These are phyloP conservation scores for Drosophila lacertosa DNA, from an alignment of 1,140 invertebrate species.

Conservation along the genomic window DNA sequence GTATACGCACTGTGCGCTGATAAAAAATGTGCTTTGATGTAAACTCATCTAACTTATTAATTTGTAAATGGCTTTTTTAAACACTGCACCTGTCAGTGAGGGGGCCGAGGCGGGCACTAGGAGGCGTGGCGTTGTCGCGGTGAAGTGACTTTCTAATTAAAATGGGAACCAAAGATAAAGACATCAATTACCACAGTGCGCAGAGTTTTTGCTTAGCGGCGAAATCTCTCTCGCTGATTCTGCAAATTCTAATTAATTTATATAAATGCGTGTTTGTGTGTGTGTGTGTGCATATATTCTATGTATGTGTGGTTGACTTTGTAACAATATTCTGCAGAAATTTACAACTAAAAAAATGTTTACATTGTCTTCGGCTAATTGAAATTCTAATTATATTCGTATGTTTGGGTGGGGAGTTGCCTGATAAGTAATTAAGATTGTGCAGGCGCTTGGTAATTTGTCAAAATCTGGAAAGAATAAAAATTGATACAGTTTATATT, in stretches of 20 bases:
- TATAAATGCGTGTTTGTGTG: not conserved
- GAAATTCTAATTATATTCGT: constrained; percentile 47
- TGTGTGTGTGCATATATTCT: not conserved
- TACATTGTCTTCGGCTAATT: constrained; percentile 46
- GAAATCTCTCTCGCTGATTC: constrained; percentile 44
- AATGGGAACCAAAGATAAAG: constrained; percentile 35
- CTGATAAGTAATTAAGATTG: constrained; percentile 33
- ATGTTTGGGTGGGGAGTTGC: not conserved
- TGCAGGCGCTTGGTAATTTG: constrained; percentile 6
- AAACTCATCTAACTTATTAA: constrained; percentile 5
- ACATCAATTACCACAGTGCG: constrained; percentile 45
- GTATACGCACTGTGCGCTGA: constrained; percentile 8
- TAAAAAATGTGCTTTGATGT: constrained; percentile 3
- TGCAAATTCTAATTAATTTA: constrained; percentile 62
- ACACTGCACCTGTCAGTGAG: constrained; percentile 28
- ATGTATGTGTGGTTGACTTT: not conserved
- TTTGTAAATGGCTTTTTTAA: constrained; percentile 1
- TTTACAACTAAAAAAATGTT: constrained; percentile 33
- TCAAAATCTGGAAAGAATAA: constrained; percentile 1
- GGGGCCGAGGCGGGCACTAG: not conserved
- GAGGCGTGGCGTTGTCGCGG: not conserved
- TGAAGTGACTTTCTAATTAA: constrained; percentile 45
- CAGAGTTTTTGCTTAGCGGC: constrained; percentile 14
- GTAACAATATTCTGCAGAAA: constrained; percentile 18
- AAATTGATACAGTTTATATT: too few relatives aligned